Evolutionary conservation across 1,140 invertebrate species (phyloP).

Genomic region (Gryllus bimaculatus): DNA sequence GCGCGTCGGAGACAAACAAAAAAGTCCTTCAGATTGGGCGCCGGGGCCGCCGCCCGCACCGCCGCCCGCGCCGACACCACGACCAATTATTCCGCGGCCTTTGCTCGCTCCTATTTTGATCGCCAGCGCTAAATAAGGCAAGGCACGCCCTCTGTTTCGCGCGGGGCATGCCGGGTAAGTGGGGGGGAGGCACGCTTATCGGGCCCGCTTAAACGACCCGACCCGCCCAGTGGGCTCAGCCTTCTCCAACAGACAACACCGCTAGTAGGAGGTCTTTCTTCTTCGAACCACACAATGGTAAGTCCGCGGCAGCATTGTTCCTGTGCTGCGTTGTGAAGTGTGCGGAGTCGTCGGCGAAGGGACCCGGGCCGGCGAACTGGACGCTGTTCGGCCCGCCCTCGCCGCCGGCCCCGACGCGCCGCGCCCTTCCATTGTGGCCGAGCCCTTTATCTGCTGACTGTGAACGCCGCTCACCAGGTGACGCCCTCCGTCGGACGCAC

Average conservation of each 20-base stretch:
- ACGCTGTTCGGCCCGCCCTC: background rate
- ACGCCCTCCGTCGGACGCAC: too few relatives aligned
- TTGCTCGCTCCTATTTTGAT: constrained; percentile 10
- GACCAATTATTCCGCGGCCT: background rate
- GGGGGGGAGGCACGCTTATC: constrained; percentile 14
- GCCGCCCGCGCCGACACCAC: too few relatives aligned
- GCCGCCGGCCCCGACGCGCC: too few relatives aligned
- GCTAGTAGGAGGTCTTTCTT: constrained; percentile 11
- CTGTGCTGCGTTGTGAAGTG: background rate
- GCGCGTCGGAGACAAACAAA: too few relatives aligned
- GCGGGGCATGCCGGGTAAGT: constrained; percentile 6
- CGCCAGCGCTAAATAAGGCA: constrained; percentile 16
- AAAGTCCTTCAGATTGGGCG: too few relatives aligned
- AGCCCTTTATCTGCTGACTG: too few relatives aligned
- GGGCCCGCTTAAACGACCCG: constrained; percentile 10
- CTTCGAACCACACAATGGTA: constrained; percentile 15
- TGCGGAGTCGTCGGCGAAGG: background rate
- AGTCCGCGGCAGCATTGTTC: constrained; percentile 4
- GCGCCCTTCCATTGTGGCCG: too few relatives aligned
- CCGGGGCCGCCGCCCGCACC: too few relatives aligned
- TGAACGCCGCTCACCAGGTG: too few relatives aligned
- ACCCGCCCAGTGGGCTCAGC: constrained; percentile 12
- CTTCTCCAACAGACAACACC: constrained; percentile 14
- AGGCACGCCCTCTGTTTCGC: constrained; percentile 6
- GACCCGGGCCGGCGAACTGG: background rate